These are phyloP conservation scores for Hydrozoanthus tunicans DNA, from an alignment of 64 coral and sea anemone species.

Conservation along the genomic window DNA sequence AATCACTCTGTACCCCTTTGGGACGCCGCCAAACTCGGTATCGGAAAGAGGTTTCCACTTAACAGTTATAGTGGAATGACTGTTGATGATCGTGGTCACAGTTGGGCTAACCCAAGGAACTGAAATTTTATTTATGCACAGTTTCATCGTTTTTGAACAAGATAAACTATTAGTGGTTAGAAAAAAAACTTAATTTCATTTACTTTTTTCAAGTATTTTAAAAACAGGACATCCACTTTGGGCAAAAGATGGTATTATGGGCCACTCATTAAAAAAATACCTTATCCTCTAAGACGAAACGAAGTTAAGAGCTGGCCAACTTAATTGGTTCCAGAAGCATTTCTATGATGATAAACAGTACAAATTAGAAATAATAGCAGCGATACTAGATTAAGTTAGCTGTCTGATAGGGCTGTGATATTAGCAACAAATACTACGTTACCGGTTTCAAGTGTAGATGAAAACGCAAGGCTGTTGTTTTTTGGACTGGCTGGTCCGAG, in stretches of 20 bases:
- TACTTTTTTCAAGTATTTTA: no score
- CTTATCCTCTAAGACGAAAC: no score
- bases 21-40: constrained; percentile 14
- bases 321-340: no score
- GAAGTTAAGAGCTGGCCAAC: no score
- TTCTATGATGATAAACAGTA: background rate
- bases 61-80: background rate
- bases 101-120: constrained; percentile 24
- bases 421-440: background rate
- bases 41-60: constrained; percentile 3
- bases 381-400: background rate
- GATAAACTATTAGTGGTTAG: background rate
- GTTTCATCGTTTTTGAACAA: background rate
- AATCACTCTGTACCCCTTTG: constrained; percentile 27
- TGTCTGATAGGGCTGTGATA: background rate
- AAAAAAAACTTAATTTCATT: background rate
- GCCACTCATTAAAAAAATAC: no score
- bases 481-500: background rate
- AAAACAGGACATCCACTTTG: no score
- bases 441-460: constrained; percentile 23
- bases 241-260: no score
- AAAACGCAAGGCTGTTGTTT: background rate
- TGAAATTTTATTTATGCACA: background rate
- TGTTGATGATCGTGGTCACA: background rate
- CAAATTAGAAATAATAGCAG: background rate